Evolutionary conservation across 1,140 invertebrate species (phyloP).

Genomic region (Saxidomus purpurata): DNA sequence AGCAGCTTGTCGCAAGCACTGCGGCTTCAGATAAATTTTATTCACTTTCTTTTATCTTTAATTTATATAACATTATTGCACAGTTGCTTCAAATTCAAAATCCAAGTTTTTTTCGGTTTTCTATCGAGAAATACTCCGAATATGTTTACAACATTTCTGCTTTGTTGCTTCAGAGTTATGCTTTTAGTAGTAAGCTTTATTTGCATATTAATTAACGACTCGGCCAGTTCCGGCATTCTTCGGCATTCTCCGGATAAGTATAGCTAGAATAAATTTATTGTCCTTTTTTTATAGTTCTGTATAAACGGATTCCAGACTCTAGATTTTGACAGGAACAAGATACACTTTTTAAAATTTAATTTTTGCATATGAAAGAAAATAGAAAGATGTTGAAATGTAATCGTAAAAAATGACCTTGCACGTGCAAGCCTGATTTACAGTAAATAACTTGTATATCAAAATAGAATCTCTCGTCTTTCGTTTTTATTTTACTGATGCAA

Average conservation of each 20-base stretch:
- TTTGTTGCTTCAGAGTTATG: background rate
- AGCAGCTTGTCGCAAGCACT: background rate
- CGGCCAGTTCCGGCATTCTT: too few relatives aligned
- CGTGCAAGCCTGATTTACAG: constrained; percentile 6
- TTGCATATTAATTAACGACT: too few relatives aligned
- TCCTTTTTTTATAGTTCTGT: too few relatives aligned
- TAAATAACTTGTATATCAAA: background rate
- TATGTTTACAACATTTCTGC: background rate
- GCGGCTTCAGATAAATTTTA: background rate
- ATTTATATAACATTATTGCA: background rate
- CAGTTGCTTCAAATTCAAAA: background rate
- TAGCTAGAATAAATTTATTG: too few relatives aligned
- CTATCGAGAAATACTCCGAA: background rate
- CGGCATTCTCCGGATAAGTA: too few relatives aligned
- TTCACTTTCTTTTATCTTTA: background rate
- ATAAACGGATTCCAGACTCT: too few relatives aligned
- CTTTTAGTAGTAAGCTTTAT: too few relatives aligned
- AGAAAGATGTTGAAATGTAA: too few relatives aligned
- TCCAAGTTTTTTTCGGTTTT: background rate
- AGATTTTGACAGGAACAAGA: too few relatives aligned
- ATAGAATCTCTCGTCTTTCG: background rate
- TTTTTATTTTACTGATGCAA: background rate
- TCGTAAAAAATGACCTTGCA: too few relatives aligned
- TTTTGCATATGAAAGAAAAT: too few relatives aligned
- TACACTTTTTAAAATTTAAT: too few relatives aligned